phyloP scores from a whole-genome alignment of 2,113 vertebrate species.

The Craseonycteris thonglongyai region DNA sequence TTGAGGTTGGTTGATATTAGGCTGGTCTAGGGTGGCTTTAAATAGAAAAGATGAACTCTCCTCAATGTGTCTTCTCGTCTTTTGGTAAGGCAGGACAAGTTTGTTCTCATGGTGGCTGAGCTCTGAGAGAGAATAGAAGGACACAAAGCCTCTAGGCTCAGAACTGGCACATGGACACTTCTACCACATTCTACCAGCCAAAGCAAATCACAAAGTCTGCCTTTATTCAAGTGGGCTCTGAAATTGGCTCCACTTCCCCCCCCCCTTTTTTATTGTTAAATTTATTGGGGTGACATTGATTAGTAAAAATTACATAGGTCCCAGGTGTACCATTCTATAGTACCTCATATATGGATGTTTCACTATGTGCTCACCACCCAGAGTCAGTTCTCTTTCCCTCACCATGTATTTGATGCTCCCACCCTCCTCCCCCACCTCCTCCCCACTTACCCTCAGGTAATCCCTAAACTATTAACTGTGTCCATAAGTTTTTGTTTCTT shows the following conservation, averaged over 20 bases:
- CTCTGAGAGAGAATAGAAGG: neutral
- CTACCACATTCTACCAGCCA: neutral
- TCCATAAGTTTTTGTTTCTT: too few species aligned
- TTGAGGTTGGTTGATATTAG: neutral
- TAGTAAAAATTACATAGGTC: too few species aligned
- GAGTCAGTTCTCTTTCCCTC: too few species aligned
- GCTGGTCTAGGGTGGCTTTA: neutral
- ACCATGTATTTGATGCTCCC: too few species aligned
- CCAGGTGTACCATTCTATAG: too few species aligned
- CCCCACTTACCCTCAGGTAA: too few species aligned
- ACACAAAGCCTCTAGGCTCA: neutral
- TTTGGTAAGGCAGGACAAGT: neutral
- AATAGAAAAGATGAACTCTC: neutral
- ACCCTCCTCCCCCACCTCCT: too few species aligned
- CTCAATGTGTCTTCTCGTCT: neutral
- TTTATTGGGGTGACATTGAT: too few species aligned
- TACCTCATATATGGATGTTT: too few species aligned
- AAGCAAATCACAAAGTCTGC: neutral
- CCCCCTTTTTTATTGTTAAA: too few species aligned
- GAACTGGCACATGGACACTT: neutral
- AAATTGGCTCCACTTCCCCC: neutral
- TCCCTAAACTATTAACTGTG: too few species aligned
- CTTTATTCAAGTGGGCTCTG: neutral
- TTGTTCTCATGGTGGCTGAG: neutral
- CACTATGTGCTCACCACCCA: too few species aligned